Evolutionary conservation across 2,797 vertebrate species (phyloP).

Genomic region (Catamblyrhynchus diadema): DNA sequence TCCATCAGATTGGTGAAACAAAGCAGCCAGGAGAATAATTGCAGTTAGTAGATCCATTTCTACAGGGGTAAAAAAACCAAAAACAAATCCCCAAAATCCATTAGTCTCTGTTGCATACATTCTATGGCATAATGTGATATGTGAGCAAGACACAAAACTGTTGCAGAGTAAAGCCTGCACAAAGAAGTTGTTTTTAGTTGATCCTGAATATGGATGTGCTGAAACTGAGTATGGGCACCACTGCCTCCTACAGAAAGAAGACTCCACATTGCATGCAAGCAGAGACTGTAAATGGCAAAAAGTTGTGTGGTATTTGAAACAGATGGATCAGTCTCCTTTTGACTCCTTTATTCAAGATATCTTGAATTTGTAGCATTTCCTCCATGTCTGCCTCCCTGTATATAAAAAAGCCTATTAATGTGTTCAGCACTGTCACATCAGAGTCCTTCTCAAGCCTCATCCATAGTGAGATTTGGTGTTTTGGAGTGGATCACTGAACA

Average conservation of each 20-base stretch:
- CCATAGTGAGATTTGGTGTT: rapidly evolving
- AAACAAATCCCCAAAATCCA: rapidly evolving
- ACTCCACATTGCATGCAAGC: not conserved
- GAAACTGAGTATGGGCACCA: not conserved
- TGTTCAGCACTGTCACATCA: not conserved
- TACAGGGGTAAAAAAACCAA: not conserved
- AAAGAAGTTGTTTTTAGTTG: not conserved
- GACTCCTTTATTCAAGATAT: not conserved
- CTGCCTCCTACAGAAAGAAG: not conserved
- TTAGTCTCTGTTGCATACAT: not conserved
- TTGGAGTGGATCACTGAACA: not conserved
- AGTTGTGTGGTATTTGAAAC: not conserved
- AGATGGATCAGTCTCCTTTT: not conserved
- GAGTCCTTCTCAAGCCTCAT: not conserved
- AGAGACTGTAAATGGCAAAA: not conserved
- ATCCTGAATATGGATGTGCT: not conserved
- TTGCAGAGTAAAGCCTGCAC: not conserved
- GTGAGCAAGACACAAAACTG: not conserved
- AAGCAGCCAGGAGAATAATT: not conserved
- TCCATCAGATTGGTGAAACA: not conserved
- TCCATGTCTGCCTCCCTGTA: not conserved
- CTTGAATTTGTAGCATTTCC: not conserved
- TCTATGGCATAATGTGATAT: not conserved
- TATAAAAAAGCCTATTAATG: not conserved
- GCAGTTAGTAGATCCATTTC: constrained; percentile 8